phyloP scores from a whole-genome alignment of 2,113 vertebrate genomes.

The Pungitius pungitius region DNA sequence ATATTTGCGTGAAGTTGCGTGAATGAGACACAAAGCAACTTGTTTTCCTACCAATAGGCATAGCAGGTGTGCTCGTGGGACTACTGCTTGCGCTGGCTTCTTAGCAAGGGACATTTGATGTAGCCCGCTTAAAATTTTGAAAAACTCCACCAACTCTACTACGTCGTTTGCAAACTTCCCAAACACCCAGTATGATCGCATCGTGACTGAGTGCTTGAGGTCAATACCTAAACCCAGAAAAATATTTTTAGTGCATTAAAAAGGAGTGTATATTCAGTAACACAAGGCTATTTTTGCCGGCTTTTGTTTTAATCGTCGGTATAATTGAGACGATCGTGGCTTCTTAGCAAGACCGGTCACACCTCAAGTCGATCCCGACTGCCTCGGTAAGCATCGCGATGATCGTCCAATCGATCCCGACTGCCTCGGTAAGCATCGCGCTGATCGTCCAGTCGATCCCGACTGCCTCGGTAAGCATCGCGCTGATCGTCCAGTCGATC shows the following conservation, averaged over 20 bases:
- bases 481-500: constrained; percentile 21
- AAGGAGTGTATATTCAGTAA: constrained; percentile 25
- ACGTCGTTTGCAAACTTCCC: background rate
- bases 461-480: background rate
- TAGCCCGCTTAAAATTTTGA: background rate
- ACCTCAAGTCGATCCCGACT: constrained; percentile 43
- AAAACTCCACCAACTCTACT: background rate
- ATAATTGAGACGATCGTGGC: constrained; percentile 8
- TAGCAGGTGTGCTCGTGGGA: background rate
- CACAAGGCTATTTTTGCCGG: background rate
- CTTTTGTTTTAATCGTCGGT: background rate
- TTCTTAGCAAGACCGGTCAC: background rate
- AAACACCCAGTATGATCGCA: background rate
- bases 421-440: background rate
- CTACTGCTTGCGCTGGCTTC: background rate
- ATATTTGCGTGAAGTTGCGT: too few relatives aligned
- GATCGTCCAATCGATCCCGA: constrained; percentile 31
- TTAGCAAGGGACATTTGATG: background rate
- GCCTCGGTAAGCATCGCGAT: background rate
- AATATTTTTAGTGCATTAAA: background rate
- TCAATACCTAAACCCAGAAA: background rate
- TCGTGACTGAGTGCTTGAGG: background rate
- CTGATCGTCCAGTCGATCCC: constrained; percentile 11
- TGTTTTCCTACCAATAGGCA: too few relatives aligned
- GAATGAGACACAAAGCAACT: background rate